Evolutionary conservation across 2,888 invertebrate genomes (phyloP).

Genomic region (Orthonevra nobilis): DNA sequence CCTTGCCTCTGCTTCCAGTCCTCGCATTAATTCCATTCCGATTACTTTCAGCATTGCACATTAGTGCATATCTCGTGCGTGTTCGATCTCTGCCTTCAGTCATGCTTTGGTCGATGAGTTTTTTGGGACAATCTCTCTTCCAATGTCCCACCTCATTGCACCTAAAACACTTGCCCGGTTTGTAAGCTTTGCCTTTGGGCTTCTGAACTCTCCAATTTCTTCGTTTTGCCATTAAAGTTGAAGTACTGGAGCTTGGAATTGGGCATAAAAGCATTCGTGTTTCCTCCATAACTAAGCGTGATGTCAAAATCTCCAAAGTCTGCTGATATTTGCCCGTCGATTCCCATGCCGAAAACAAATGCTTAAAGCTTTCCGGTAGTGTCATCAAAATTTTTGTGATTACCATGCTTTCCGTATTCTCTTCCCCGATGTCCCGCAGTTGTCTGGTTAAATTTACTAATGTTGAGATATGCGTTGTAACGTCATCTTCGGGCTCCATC

Average conservation of each 20-base stretch:
- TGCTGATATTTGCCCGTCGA: slow-evolving; percentile 69
- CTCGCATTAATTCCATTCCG: not conserved
- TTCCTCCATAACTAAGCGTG: too few species aligned
- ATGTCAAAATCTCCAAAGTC: slow-evolving; percentile 70
- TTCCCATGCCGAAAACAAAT: slow-evolving; percentile 63
- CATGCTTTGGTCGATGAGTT: slow-evolving; percentile 18
- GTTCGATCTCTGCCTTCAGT: not conserved
- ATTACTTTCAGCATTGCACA: not conserved
- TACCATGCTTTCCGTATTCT: slow-evolving; percentile 56
- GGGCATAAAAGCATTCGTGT: slow-evolving; percentile 9
- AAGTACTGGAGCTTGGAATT: not conserved
- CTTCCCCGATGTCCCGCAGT: slow-evolving; percentile 50
- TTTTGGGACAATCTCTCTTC: too few species aligned
- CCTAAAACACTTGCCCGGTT: slow-evolving; percentile 55
- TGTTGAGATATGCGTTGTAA: slow-evolving; percentile 56
- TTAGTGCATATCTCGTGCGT: not conserved
- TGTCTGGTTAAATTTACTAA: slow-evolving; percentile 25
- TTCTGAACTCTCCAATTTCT: slow-evolving; percentile 3
- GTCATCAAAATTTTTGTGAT: slow-evolving; percentile 70
- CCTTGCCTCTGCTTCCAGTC: slow-evolving; percentile 1
- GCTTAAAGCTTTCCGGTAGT: slow-evolving; percentile 71
- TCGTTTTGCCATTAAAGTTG: slow-evolving; percentile 7
- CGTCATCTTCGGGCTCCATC: slow-evolving; percentile 42
- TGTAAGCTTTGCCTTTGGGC: not conserved
- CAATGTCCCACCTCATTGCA: slow-evolving; percentile 60